Evolutionary conservation across 2,888 invertebrate genomes (phyloP).

Genomic region (Carterocephalus palaemon): DNA sequence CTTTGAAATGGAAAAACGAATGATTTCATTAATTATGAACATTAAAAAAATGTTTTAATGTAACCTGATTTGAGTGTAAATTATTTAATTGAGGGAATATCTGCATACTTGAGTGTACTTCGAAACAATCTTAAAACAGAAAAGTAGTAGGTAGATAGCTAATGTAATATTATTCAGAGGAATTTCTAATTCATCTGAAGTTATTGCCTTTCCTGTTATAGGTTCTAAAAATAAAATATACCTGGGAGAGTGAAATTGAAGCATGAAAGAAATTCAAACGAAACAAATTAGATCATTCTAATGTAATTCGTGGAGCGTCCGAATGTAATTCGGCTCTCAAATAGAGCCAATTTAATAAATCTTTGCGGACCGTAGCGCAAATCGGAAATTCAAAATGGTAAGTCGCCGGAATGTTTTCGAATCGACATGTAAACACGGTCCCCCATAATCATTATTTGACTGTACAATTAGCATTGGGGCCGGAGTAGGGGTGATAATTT

Average conservation of each 20-base stretch:
- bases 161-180: no score
- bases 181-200: no score
- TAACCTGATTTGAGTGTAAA: no score
- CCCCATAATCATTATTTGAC: slow-evolving; percentile 72
- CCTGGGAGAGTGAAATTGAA: slow-evolving; percentile 38
- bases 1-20: no score
- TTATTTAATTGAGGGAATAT: no score
- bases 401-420: slow-evolving; percentile 53
- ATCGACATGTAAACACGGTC: slow-evolving; percentile 61
- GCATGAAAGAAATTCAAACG: slow-evolving; percentile 49
- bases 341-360: slow-evolving; percentile 46
- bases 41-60: no score
- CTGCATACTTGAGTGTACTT: no score
- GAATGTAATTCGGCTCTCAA: slow-evolving; percentile 47
- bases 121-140: no score
- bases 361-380: slow-evolving; percentile 47
- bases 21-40: no score
- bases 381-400: slow-evolving; percentile 48
- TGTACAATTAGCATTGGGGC: slow-evolving; percentile 62
- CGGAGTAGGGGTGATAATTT: slow-evolving; percentile 58
- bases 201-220: neutral
- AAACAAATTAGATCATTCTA: slow-evolving; percentile 55
- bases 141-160: no score
- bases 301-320: slow-evolving; percentile 51
- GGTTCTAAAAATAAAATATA: slow-evolving; percentile 7